Evolutionary conservation across 2,797 vertebrate genomes (phyloP), one percentile per base, ranked within the genome.

Genomic region (Myotis pilosus): DNA sequence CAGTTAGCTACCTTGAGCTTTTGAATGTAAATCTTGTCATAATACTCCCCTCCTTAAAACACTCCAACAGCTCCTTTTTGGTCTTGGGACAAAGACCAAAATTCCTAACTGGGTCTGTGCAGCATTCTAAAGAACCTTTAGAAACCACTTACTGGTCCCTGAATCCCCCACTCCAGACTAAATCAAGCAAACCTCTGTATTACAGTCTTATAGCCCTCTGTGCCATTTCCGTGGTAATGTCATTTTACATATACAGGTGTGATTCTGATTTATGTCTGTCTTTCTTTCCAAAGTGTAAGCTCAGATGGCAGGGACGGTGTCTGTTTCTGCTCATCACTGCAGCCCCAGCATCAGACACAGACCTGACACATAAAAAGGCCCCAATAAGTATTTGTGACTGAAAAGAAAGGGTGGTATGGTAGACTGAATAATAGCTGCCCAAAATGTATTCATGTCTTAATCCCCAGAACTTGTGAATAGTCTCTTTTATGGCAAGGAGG

Each of bases 361-460:
- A 66, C 23, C 8, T 13, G 8, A 36, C 19, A 33, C 38, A 47
- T 20, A 51, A 22, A 25, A 76, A 55, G 38, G 41, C 13, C 20
- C 41, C 44, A 41, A 0, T 30, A 69, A 41, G 12, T 23, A 55
- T 76, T 55, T 69, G 62, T 64, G 44, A 80, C 49, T 11, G 16
- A 53, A 49, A 55, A 81, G 38, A 23, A 74, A 87, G 41, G 19
- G 20, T 72, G 49, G 0, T 28, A 0, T 7, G 0, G 22, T 16
- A 23, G 38, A 4, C 10, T 28, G 8, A n/a, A 41, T 28, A 30
- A 30, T 19, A 28, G 33, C 1, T 6, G 0, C 2, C 10, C 9
- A 72, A 68, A 71, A 28, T 55, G 55, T 51, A 36, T 2, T n/a
- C 30, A 80, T 4, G 8, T 16, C 53, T 9, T 60, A 66, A 20